Base-by-base conservation (phyloP, 2,888 invertebrate genomes). In the Rhimphoctona megacephalus region DNA sequence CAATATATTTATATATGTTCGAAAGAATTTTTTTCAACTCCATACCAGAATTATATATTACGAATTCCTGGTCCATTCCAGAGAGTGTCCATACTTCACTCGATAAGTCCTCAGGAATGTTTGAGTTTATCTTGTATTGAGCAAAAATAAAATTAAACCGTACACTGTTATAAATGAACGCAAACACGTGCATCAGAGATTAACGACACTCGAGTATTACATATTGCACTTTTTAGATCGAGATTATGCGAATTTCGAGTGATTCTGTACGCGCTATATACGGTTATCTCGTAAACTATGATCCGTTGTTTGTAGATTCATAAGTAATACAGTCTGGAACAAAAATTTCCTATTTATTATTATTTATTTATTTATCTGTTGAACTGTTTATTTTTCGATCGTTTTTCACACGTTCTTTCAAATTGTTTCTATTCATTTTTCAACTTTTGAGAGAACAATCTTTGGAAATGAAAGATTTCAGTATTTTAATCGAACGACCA, bases 1-100 rank as follows among this genome's bases (percentile, higher is more conserved):
- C 19, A 49, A 64, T 54, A 46, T 30, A 61, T 46, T 30, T 61
- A 49, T 46, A 49, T 22, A 43, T 72, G 30, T 70, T 70, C 36
- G 30, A 17, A 81, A 84, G 81, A 81, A 84, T 84, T 81, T 86
- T 81, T 57, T 70, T 46, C 64, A n/a, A 70, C 70, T 84, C 81
- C 86, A 84, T 79, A 84, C 43, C 17, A 57, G 83, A 86, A 84
- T 30, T 43, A 79, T 66, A 82, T 70, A 66, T 79, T 70, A 76
- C 70, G 46, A 86, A 86, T 86, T 81, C 84, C 30, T 64, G 72
- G 73, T 33, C 30, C n/a, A 43, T 73, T 61, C 78, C 67, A 54
- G 49, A 49, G 22, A 36, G 57, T 61, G 33, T 70, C 49, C 74
- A 74, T 74, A 67, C 67, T 46, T 69, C 36, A 30, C 46, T 57